Evolutionary conservation across 2,888 invertebrate species (phyloP).

Genomic region (Temnothorax unifasciatus): DNA sequence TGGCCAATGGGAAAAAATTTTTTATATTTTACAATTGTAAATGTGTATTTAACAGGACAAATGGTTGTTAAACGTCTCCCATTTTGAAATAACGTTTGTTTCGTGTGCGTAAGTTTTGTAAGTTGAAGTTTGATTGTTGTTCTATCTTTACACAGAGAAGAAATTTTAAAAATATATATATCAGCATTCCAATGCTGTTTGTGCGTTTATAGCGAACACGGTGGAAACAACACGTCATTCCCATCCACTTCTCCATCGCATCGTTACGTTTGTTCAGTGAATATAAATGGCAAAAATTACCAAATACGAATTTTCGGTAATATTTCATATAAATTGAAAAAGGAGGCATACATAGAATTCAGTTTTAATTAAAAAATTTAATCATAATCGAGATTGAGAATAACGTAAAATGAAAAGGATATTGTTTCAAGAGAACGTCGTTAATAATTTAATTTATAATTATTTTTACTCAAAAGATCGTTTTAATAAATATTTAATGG

Average conservation of each 20-base stretch:
- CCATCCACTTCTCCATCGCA: conserved; percentile 17
- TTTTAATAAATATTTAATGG: conserved; percentile 4
- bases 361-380: conserved; percentile 43
- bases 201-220: conserved; percentile 17
- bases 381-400: not conserved
- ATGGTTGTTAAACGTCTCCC: not conserved
- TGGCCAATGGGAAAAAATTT: not conserved
- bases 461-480: not conserved
- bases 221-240: conserved; percentile 51
- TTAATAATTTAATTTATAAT: conserved; percentile 11
- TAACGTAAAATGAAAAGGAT: not conserved
- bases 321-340: conserved; percentile 40
- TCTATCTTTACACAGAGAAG: conserved; percentile 7
- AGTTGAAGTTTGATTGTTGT: conserved; percentile 24
- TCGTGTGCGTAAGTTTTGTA: conserved; percentile 3
- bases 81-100: conserved; percentile 19
- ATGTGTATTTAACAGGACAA: not conserved
- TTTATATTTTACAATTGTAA: not conserved
- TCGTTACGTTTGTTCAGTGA: conserved; percentile 35
- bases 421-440: not conserved
- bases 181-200: conserved; percentile 22
- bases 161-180: conserved; percentile 6
- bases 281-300: conserved; percentile 46
- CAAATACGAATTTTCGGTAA: conserved; percentile 38
- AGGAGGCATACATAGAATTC: not conserved